A percentile compares a stretch with the other conserved stretches of the same genome.
Conservation (phyloP, 2,113 vertebrate genomes). For the Leuciscus idus region DNA sequence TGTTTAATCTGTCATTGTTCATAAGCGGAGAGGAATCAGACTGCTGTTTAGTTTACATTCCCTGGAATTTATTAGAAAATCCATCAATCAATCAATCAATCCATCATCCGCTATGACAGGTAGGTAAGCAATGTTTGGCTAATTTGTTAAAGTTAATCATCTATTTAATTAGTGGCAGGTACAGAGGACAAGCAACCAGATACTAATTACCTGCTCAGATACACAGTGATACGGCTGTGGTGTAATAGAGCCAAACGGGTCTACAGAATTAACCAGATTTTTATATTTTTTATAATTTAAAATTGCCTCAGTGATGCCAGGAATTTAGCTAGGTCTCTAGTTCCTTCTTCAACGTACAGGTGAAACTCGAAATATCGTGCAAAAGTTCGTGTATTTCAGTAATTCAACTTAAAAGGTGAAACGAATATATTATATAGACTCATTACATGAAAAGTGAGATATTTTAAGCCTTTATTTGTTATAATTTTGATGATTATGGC, state of each 20-base stretch:
- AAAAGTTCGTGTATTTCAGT: too few species aligned
- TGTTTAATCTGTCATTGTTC: neutral
- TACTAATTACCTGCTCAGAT: conserved; percentile 18
- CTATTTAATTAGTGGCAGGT: conserved; percentile 21
- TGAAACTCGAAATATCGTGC: too few species aligned
- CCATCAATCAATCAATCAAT: conserved; percentile 50
- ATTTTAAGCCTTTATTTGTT: too few species aligned
- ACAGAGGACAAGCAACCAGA: conserved; percentile 20
- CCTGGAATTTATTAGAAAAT: neutral
- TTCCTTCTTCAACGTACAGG: too few species aligned
- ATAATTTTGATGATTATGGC: too few species aligned
- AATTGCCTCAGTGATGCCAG: neutral
- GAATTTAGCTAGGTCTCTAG: neutral
- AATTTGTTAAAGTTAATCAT: conserved; percentile 41
- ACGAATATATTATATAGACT: too few species aligned
- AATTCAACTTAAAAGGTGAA: too few species aligned
- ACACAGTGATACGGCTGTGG: neutral
- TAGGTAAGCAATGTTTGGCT: conserved; percentile 35
- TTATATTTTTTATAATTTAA: neutral
- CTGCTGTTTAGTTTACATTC: neutral
- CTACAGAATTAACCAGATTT: neutral
- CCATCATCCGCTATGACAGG: conserved; percentile 39
- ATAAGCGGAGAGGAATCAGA: neutral
- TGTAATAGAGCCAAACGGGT: neutral
- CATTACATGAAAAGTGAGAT: too few species aligned